phyloP scores from a whole-genome alignment of 2,888 invertebrate species.

The Drosophila kuntzei region DNA sequence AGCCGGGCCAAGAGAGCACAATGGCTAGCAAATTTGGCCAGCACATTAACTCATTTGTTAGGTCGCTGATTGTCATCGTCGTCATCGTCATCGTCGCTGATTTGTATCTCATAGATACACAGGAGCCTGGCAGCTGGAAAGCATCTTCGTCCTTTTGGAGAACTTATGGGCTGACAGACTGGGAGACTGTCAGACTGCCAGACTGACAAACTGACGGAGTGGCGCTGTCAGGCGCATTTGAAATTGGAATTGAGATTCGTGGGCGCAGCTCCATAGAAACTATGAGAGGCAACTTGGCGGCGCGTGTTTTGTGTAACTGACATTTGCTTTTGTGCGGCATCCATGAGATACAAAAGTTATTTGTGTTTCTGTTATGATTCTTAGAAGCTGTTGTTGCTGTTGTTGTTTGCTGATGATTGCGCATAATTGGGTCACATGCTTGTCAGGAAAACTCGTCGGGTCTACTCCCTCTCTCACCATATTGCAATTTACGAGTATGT shows the following conservation, averaged over 20 bases:
- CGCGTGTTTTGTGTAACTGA: slow-evolving; percentile 74
- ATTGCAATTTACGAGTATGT: slow-evolving; percentile 27
- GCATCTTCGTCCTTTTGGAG: slow-evolving; percentile 15
- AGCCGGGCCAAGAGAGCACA: slow-evolving; percentile 56
- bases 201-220: slow-evolving; percentile 48
- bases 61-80: slow-evolving; percentile 73
- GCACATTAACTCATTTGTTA: slow-evolving; percentile 78
- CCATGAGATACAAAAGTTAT: slow-evolving; percentile 62
- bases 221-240: slow-evolving; percentile 77
- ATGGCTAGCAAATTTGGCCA: slow-evolving; percentile 68
- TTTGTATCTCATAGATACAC: slow-evolving; percentile 60
- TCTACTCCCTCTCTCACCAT: background rate
- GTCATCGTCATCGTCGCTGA: slow-evolving; percentile 54
- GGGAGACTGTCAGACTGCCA: background rate
- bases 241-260: slow-evolving; percentile 72
- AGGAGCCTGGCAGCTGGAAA: slow-evolving; percentile 23
- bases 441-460: slow-evolving; percentile 68
- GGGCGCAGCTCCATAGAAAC: slow-evolving; percentile 44
- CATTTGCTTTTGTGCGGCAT: slow-evolving; percentile 62
- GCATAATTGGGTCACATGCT: slow-evolving; percentile 79
- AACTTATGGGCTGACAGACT: slow-evolving; percentile 10
- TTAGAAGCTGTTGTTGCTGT: slow-evolving; percentile 32
- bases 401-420: slow-evolving; percentile 64
- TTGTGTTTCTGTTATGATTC: slow-evolving; percentile 61
- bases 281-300: slow-evolving; percentile 28